Percentiles rank a stretch among this genome's conserved stretches.
Conservation (phyloP, 2,797 vertebrate species). For the Anableps anableps region DNA sequence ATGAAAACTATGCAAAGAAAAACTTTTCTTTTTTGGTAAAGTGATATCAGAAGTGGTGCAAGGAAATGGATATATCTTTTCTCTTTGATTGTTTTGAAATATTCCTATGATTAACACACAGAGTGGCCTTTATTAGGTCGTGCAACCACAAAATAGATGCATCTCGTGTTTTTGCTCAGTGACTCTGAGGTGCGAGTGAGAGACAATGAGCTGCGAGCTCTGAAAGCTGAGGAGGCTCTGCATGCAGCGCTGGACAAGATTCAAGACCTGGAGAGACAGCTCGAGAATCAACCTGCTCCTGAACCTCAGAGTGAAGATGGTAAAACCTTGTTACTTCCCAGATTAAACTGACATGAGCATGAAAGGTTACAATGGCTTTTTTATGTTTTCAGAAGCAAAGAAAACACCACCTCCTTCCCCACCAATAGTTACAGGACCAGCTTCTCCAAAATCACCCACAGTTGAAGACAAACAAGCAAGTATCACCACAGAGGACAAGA, state of each 20-base stretch:
- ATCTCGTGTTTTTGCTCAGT: slow-evolving; percentile 68
- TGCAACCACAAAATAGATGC: not conserved
- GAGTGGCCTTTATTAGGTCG: not conserved
- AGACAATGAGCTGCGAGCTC: slow-evolving; percentile 80
- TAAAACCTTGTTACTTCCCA: not conserved
- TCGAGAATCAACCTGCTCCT: slow-evolving; percentile 52
- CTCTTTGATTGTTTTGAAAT: not conserved
- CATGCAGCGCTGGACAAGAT: slow-evolving; percentile 84
- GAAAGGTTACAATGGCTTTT: slow-evolving; percentile 3
- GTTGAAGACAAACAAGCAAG: slow-evolving; percentile 59
- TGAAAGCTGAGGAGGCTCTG: slow-evolving; percentile 82
- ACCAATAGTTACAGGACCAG: not conserved
- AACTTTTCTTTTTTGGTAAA: not conserved
- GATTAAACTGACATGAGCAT: not conserved
- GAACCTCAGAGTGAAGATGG: slow-evolving; percentile 43
- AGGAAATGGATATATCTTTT: not conserved
- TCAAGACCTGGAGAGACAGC: slow-evolving; percentile 79
- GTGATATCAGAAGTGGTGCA: not conserved
- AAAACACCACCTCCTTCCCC: slow-evolving; percentile 14
- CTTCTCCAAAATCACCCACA: slow-evolving; percentile 27
- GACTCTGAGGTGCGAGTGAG: slow-evolving; percentile 78
- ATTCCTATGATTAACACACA: not conserved
- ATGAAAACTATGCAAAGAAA: not conserved
- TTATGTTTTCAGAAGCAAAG: slow-evolving; percentile 57
- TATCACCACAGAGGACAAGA: slow-evolving; percentile 66